Base-by-base conservation (phyloP, 2,113 vertebrate species). In the Cyanoramphus novaezelandiae region DNA sequence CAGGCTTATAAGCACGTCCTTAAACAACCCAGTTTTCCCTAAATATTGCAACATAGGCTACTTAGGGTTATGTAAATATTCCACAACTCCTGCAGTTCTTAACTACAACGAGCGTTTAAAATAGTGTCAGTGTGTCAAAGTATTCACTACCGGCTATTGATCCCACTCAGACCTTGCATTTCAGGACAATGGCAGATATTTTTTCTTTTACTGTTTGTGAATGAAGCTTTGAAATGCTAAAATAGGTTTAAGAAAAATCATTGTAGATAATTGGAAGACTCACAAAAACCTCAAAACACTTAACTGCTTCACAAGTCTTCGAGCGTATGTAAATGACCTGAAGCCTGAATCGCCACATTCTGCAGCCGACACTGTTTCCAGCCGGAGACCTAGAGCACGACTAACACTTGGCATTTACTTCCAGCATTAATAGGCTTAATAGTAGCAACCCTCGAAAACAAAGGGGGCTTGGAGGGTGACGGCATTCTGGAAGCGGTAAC, bases 11-110 rank as follows among this genome's bases (percentile, higher is more conserved):
- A 62, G 20, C 46, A 9, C 19, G 50, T 41, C 88, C 91, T 92
- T 39, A 70, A 91, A 86, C n/a, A 94, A 81, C 65, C 52, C 74
- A 70, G 43, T 70, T 94, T 91, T 90, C 49, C 90, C 81, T 62
- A 69, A 92, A 91, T 47, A 78, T 9, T 71, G 46, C 80, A 95
- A 64, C n/a, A 67, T 19, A 82, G 12, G 37, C 41, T 69, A 37
- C 59, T 52, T 31, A 47, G 47, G 39, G 31, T 78, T 89, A 82
- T 6, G 13, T 74, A 93, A 96, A 88, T 90, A 90, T 43, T 81
- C 67, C 57, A 65, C 77, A 86, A 78, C 50, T 91, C 71, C 55
- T 29, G 39, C 52, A 72, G 44, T 17, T 71, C 39, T 47, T 71
- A 86, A 62, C 60, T 82, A 10, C 15, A 94, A 86, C 31, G 76